Conservation (phyloP, 2,113 vertebrate genomes). For the Chaetura pelagica region DNA sequence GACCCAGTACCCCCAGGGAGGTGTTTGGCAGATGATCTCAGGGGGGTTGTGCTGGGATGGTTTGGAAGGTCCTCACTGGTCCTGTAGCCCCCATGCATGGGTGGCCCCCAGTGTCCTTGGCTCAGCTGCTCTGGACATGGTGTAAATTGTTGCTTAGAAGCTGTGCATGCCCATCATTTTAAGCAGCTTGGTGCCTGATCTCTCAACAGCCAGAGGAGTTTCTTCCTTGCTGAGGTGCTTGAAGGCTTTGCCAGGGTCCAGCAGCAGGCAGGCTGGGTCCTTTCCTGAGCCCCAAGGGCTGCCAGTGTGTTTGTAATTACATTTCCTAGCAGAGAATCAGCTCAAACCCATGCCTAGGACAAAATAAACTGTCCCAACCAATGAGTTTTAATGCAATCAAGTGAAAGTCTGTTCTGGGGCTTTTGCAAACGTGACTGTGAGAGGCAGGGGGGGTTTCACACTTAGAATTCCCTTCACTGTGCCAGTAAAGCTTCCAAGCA, state of each 20-base stretch:
- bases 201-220: accelerated
- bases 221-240: accelerated
- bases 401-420: background rate
- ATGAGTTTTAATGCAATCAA: background rate
- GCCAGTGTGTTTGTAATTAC: background rate
- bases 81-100: accelerated
- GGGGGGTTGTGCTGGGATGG: background rate
- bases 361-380: background rate
- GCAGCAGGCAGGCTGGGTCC: accelerated
- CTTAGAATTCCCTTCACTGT: background rate
- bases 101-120: background rate
- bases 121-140: accelerated
- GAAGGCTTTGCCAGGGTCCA: background rate
- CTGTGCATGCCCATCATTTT: accelerated
- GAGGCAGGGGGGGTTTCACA: background rate
- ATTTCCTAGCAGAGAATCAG: background rate
- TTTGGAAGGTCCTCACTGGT: background rate
- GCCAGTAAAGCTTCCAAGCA: background rate
- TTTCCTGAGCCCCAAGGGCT: background rate
- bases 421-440: background rate
- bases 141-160: accelerated
- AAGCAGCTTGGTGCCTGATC: background rate
- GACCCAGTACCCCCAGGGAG: background rate
- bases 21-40: background rate
- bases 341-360: background rate